Base-by-base conservation (phyloP, 2,888 invertebrate species). In the Pseudolycoriella hygida region DNA sequence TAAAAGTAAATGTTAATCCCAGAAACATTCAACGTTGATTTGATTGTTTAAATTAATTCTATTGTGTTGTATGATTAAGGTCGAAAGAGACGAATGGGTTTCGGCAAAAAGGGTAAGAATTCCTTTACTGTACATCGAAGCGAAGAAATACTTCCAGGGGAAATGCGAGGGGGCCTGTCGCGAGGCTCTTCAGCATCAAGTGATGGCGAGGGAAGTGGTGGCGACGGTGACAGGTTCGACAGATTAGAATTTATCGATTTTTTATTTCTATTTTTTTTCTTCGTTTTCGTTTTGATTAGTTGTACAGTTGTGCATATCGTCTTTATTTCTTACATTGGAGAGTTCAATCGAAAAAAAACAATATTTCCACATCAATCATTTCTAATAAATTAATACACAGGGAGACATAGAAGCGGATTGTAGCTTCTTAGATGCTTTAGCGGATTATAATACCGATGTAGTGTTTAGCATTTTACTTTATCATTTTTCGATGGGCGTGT, bases 41-140 rank as follows among this genome's bases (percentile, higher is more conserved):
- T 6, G 4, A 25, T 25, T 25, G 25, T 25, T 25, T 10, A 34
- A 34, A 34, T 34, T 34, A 34, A 34, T 34, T 4, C 8, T 8
- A 25, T 25, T 25, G 8, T 25, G 25, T 25, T 25, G 25, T 25
- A 25, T 25, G 25, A 47, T 50, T 55, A 62, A 87, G 89, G 89
- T 73, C 83, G 88, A 65, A 89, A 88, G 76, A 76, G 89, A 73
- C 78, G 89, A 71, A 83, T 89, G 80, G 87, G 87, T 71, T 89
- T 88, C 73, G 90, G 90, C 69, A 83, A 85, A 72, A 84, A 86
- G 72, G 89, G 88, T 65, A 88, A 89, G 76, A 88, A 86, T 70
- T 89, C 90, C 64, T 88, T 92, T 75, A 90, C 90, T 69, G 89
- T 96, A 66, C 93, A 94, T 74, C 84, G 96, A 70, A 94, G 94